A percentile compares a stretch with the other conserved stretches of the same genome.
phyloP scores from a whole-genome alignment of 2,113 vertebrate genomes.

The Halcyon malimbica region DNA sequence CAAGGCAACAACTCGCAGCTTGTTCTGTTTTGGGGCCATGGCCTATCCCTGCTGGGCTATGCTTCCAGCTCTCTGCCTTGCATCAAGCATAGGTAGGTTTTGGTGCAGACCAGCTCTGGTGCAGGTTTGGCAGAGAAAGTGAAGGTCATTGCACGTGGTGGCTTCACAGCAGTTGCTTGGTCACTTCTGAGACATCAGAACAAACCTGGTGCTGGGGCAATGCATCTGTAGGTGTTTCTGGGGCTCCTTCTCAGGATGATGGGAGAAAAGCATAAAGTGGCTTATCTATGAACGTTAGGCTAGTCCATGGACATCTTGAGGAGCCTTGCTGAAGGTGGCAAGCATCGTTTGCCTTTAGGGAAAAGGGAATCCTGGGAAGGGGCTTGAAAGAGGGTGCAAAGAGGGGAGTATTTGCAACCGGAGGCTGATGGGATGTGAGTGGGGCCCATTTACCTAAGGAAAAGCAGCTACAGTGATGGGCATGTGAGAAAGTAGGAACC shows the following conservation, averaged over 20 bases:
- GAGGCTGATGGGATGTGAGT: neutral
- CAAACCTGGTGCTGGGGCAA: neutral
- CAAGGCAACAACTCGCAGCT: neutral
- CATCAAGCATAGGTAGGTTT: neutral
- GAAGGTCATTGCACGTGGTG: neutral
- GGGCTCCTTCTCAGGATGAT: neutral
- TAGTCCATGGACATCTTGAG: neutral
- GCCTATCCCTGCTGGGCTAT: neutral
- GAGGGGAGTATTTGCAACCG: neutral
- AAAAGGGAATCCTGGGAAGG: neutral
- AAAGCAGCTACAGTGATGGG: neutral
- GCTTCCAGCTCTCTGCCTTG: neutral
- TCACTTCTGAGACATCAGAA: neutral
- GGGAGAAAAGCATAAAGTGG: neutral
- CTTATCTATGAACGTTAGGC: neutral
- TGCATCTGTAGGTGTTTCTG: neutral
- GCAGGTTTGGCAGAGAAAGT: neutral
- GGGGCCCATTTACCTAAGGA: fast-evolving
- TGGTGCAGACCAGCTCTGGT: neutral
- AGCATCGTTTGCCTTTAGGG: neutral
- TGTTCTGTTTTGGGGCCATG: neutral
- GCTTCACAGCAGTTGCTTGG: neutral
- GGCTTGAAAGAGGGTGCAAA: neutral
- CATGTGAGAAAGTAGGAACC: neutral
- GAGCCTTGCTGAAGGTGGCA: neutral